A percentile compares a stretch with the other conserved stretches of the same genome.
These are phyloP conservation scores for Panagrolaimus sp. DNA, from an alignment of 1,140 invertebrate genomes.

Conservation along the genomic window DNA sequence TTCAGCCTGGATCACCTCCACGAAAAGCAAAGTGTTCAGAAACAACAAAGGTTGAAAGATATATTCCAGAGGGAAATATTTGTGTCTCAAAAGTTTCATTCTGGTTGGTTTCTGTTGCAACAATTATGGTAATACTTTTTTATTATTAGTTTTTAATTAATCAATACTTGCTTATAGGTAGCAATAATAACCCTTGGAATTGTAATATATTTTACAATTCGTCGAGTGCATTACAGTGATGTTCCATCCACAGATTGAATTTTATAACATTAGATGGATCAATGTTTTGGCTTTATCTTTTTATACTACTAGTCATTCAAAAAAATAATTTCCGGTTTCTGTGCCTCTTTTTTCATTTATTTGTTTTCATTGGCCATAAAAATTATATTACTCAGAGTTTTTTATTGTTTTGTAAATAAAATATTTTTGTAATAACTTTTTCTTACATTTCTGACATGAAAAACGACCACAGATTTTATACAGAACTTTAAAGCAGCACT, in stretches of 20 bases:
- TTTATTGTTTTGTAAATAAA: too few species aligned
- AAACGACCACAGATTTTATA: too few species aligned
- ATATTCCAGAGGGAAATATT: not conserved
- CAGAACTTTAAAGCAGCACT: too few species aligned
- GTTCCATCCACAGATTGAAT: not conserved
- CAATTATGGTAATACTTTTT: not conserved
- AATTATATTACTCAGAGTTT: too few species aligned
- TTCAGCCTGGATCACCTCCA: not conserved
- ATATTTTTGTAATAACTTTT: too few species aligned
- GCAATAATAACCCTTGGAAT: conserved; percentile 1
- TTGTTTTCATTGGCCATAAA: too few species aligned
- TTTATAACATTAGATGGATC: not conserved
- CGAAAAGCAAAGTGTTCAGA: not conserved
- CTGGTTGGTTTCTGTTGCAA: not conserved
- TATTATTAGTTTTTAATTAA: too few species aligned
- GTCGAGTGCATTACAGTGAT: not conserved
- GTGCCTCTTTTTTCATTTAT: not conserved
- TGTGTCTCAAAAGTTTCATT: not conserved
- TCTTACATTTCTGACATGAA: too few species aligned
- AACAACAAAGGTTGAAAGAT: not conserved
- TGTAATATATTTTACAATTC: not conserved
- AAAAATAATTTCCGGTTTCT: not conserved
- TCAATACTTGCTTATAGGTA: not conserved
- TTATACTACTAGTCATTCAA: not conserved
- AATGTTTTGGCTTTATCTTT: not conserved